Base-by-base conservation (phyloP, 2,113 vertebrate species). In the Hippocampus barbouri region DNA sequence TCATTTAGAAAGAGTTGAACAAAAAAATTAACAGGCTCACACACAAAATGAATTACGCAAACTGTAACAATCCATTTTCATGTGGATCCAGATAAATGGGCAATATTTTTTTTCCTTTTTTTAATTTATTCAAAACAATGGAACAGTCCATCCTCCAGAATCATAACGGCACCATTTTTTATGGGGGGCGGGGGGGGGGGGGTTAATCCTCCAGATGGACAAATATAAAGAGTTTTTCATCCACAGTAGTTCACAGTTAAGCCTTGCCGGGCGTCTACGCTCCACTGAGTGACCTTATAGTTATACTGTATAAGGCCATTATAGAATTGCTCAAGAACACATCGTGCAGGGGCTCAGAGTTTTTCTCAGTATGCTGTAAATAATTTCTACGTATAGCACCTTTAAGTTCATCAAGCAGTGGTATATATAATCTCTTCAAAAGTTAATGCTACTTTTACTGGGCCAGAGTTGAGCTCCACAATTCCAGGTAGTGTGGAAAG, bases 401-500 rank as follows among this genome's bases (percentile, higher is more conserved):
- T 66, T 66, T 66, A 23, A 45, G 23, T 66, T 25, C 41, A 14
- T 1, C 41, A n/a, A 18, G 23, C 64, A 16, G n/a, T 8, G 40
- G 63, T 3, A 47, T 45, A 66, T 25, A 45, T 23, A 8, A 66
- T 66, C 40, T 18, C 64, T 2, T 66, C 27, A 61, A 25, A 61
- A 38, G n/a, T 66, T 4, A 21, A 40, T 7, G 41, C 56, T 54
- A 66, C 63, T 2, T 49, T 71, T 49, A 72, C 40, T 65, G 70
- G 69, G 81, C 78, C 43, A 82, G 72, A 87, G 72, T 81, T 81
- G 60, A 84, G 66, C 40, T 41, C 53, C 66, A 66, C 75, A 56
- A 69, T 89, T 87, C 86, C 83, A 86, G 83, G 85, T 85, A 85
- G 76, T 80, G 77, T 90, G 87, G 86, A 89, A 89, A 87, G 82